Conservation (phyloP, 2,113 vertebrate genomes). For the Bubo scandiacus region DNA sequence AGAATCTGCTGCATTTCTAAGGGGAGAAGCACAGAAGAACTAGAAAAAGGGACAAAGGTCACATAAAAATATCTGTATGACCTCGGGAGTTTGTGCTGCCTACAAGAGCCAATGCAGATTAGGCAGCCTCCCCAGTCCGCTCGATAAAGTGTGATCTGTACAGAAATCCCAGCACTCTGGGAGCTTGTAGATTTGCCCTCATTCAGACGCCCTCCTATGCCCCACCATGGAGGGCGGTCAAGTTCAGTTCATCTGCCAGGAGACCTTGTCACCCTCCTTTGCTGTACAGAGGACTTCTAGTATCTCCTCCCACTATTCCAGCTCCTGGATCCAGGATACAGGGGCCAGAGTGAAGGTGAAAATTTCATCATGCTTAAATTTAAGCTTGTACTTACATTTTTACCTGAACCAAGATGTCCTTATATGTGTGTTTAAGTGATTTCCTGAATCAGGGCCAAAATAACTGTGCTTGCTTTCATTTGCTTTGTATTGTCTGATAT, state of each 20-base stretch:
- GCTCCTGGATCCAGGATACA: neutral
- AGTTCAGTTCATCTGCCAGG: neutral
- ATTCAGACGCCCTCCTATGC: fast-evolving
- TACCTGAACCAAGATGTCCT: neutral
- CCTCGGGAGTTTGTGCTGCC: neutral
- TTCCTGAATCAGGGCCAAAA: neutral
- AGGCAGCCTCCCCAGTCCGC: neutral
- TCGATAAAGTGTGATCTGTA: neutral
- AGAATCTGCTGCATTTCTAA: neutral
- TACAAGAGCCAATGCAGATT: neutral
- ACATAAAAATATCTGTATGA: neutral
- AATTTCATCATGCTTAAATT: neutral
- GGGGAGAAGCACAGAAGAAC: neutral
- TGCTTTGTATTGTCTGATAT: conserved; percentile 3
- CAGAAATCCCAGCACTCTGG: neutral
- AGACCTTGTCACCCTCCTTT: neutral
- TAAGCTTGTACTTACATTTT: neutral
- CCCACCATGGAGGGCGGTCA: neutral
- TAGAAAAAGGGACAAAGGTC: neutral
- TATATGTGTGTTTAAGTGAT: neutral
- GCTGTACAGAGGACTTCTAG: neutral
- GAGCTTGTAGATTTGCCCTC: neutral
- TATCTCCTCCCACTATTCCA: neutral
- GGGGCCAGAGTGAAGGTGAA: neutral
- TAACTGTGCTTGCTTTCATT: neutral